These are phyloP conservation scores for Phoenicopterus ruber DNA, from an alignment of 2,113 vertebrate genomes.

Conservation along the genomic window DNA sequence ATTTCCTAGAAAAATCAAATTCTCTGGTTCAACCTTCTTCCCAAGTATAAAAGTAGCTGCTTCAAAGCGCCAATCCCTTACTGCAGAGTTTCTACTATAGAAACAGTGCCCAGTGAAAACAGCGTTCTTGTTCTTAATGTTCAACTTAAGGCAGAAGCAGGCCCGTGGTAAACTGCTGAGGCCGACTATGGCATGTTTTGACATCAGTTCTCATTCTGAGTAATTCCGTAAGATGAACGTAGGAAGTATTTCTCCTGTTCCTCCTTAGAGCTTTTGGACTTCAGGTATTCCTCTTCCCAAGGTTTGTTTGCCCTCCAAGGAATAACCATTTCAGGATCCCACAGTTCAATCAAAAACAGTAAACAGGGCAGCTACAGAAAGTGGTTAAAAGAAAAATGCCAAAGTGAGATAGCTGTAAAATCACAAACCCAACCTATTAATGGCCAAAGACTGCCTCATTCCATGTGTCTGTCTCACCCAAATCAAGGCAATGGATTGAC, in stretches of 20 bases:
- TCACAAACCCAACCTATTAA: background rate
- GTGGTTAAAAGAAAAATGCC: background rate
- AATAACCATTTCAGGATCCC: background rate
- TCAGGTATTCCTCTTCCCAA: background rate
- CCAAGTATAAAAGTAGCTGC: background rate
- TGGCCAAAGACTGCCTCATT: background rate
- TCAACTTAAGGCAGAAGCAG: background rate
- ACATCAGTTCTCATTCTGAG: background rate
- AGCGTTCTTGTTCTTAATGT: background rate
- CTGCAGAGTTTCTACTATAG: background rate
- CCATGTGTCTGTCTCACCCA: background rate
- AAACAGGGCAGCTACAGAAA: background rate
- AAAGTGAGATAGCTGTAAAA: background rate
- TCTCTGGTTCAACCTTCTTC: background rate
- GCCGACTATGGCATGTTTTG: background rate
- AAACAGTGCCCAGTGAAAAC: background rate
- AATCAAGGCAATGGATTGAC: background rate
- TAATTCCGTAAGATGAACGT: background rate
- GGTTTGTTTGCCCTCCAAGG: background rate
- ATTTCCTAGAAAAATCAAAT: conserved; percentile 16
- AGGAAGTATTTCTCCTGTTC: background rate
- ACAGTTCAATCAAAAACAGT: background rate
- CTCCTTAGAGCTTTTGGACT: background rate
- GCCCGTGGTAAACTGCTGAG: background rate
- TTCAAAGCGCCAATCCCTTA: background rate